Base-by-base conservation (phyloP, 2,797 vertebrate species). In the Myoxocephalus aenaeus region DNA sequence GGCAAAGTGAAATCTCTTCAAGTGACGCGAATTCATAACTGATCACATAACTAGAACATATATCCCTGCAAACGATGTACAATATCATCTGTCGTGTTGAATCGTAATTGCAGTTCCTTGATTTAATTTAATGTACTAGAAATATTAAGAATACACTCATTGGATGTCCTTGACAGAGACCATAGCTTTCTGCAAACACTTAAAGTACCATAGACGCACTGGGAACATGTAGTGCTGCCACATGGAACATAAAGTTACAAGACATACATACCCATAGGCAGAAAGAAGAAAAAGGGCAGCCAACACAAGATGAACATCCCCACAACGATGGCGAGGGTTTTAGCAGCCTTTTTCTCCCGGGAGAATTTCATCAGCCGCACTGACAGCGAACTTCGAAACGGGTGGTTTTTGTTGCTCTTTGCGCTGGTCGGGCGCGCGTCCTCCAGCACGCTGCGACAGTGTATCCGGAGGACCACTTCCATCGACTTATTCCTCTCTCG, bases 221-320 rank as follows among this genome's bases (percentile, higher is more conserved):
- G 12, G 14, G 22, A 22, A 14, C 58, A 17, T 18, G 36, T 38
- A 12, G 18, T 25, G 25, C 15, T 18, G 3, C 27, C 2, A 36
- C 20, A 29, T 75, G 5, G 57, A 56, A 61, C 38, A 27, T n/a
- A 66, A 68, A 65, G 12, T 63, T 20, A 5, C 27, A 94, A n/a
- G 25, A 87, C 97, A 89, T 95, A 99, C 98, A 89, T 95, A 99
- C 98, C 98, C 22, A 99, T 90, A 0, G 98, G 97, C 68, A 99
- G 94, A 72, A 99, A 96, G 88, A 99, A 97, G 95, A 99, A 99
- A 92, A 99, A 99, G 0, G 98, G 98, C 75, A 99, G 95, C 98
- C 98, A 99, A 90, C 98, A 99, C 82, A 99, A 92, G 79, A 99
- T 98, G 92, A 99, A 99, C 91, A 99, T 97, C 2, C 98, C 98